Base-by-base conservation (phyloP, 2,797 vertebrate genomes). In the Fratercula arctica region DNA sequence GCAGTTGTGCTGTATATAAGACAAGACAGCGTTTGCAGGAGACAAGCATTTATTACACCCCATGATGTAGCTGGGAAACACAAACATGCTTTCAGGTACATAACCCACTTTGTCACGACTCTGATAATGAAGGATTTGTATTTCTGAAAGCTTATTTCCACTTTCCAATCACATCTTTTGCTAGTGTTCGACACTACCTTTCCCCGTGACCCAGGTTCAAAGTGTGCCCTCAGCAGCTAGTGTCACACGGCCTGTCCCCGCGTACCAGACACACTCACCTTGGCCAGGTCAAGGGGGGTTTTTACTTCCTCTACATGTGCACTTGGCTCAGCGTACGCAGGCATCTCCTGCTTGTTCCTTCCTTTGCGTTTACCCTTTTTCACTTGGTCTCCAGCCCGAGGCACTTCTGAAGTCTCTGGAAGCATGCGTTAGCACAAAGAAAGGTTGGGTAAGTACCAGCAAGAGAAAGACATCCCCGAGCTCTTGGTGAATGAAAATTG, bases 211-310 rank as follows among this genome's bases (percentile, higher is more conserved):
- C 8, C 18, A 5, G 11, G 6, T 7, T 53, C 37, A 24, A 24
- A 57, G 33, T 2, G 1, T 13, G 28, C 19, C 29, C 17, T 25
- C 56, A 45, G 48, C 33, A 10, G 10, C 13, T 39, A 43, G 31
- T 0, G 35, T 11, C 64, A 29, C 29, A 13, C 29, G 69, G 77
- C 61, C 66, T 25, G 37, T 14, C 59, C 54, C 11, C 24, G 7
- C 3, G 0, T 2, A n/a, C 11, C 25, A 7, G 48, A 35, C 43
- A 43, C 9, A 25, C 98, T 93, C 82, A 99, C 99, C 98, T 99
- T 99, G 90, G 98, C 98, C 95, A 99, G 97, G 96, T 99, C 99
- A 6, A 99, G 98, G 4, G 99, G 99, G 20, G 99, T 99, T 98
- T 99, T 99, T 23, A 99, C 99, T 11, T 97, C 90, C 80, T 99